These are phyloP conservation scores for Sarcophaga carnaria DNA, from an alignment of 2,888 invertebrate genomes.

Conservation along the genomic window DNA sequence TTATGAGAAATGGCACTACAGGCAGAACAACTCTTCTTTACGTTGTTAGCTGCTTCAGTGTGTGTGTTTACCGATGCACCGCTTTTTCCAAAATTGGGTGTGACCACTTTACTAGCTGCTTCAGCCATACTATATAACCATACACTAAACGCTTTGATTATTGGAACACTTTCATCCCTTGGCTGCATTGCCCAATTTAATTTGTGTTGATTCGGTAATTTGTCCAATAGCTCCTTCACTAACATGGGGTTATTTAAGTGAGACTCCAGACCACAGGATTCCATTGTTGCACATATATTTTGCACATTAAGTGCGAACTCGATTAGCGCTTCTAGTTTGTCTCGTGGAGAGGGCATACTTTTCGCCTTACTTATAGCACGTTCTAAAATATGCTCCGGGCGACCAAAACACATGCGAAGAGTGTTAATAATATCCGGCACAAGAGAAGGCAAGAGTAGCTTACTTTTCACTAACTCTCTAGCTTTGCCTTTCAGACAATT, in stretches of 20 bases:
- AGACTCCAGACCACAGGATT: conserved; percentile 22
- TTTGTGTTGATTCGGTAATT: conserved; percentile 4
- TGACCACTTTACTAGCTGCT: background rate
- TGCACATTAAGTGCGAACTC: conserved; percentile 5
- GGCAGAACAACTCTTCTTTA: background rate
- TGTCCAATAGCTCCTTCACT: conserved; percentile 42
- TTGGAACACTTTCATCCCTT: background rate
- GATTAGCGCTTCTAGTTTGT: background rate
- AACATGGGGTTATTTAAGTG: conserved; percentile 47
- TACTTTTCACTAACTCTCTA: too few species aligned
- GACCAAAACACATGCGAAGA: too few species aligned
- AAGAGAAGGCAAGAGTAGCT: too few species aligned
- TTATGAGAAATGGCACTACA: background rate
- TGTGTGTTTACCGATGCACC: background rate
- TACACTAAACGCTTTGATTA: conserved; percentile 2
- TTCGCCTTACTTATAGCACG: conserved; percentile 35
- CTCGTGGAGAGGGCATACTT: too few species aligned
- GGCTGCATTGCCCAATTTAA: too few species aligned
- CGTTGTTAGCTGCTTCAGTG: background rate
- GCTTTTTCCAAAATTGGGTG: background rate
- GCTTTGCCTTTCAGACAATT: too few species aligned
- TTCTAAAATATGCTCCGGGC: conserved; percentile 16
- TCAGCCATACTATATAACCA: conserved; percentile 1
- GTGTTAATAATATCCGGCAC: too few species aligned
- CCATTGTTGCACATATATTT: conserved; percentile 35